Evolutionary conservation across 2,888 invertebrate genomes (phyloP), one percentile per base, ranked within the genome.

Genomic region (Polylopha cassiicola): DNA sequence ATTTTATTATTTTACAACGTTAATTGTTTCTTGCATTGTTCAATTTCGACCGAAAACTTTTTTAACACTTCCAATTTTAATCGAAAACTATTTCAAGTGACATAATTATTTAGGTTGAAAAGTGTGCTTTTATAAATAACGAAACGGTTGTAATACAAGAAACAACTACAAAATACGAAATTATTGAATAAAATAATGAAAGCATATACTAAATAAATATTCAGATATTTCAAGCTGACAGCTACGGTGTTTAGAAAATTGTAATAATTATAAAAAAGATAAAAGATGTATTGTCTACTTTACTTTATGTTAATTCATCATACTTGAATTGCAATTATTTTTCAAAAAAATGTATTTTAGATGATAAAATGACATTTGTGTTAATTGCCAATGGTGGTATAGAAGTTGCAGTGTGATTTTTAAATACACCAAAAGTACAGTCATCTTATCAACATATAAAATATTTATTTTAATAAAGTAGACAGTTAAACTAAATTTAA

Each of bases 21-120:
- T 36, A 36, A 41, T 36, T 41, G 41, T 41, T 41, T 41, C 41
- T 41, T 41, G 36, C 30, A 36, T 36, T 24, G 11, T 3, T 6
- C 22, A 4, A 9, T 11, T 22, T 21, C 3, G 6, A n/a, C n/a
- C n/a, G n/a, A n/a, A n/a, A n/a, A 31, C 14, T 10, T 18, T 30
- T 13, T 9, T 8, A 9, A 9, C 16, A 28, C 14, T 30, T 15
- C 8, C 4, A 26, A 15, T 20, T 28, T 16, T 20, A 20, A 6
- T 13, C 14, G n/a, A 3, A 24, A 33, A 34, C 7, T 26, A 26
- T 26, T 10, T 7, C 16, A 17, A 24, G 24, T 13, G 11, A 23
- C 6, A 18, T 8, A 9, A 23, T 5, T 24, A 24, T n/a, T n/a
- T n/a, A n/a, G n/a, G n/a, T n/a, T n/a, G n/a, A n/a, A n/a, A n/a